phyloP scores from a whole-genome alignment of 2,888 invertebrate genomes.

The Plutella xylostella region DNA sequence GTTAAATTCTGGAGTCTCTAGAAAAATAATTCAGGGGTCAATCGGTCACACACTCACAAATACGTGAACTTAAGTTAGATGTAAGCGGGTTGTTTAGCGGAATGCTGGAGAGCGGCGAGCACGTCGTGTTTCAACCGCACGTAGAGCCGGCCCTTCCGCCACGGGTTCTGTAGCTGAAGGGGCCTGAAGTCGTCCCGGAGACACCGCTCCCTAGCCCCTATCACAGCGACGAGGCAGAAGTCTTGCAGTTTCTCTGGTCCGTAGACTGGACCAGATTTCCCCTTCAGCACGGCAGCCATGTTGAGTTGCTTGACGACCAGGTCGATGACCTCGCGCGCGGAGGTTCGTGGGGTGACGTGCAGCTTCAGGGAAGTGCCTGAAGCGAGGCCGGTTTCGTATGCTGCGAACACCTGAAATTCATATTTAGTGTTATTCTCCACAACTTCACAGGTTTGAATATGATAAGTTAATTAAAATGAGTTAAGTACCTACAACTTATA shows the following conservation, averaged over 20 bases:
- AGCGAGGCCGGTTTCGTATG: constrained; percentile 95
- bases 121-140: constrained; percentile 93
- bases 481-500: not conserved
- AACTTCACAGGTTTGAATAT: too few relatives aligned
- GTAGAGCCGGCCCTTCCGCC: constrained; percentile 94
- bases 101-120: constrained; percentile 88
- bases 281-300: constrained; percentile 88
- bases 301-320: constrained; percentile 96
- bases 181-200: constrained; percentile 95
- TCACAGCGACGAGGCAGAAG: constrained; percentile 95
- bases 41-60: not conserved
- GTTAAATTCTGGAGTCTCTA: not conserved
- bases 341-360: constrained; percentile 92
- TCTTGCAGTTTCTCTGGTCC: constrained; percentile 85
- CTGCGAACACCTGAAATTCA: constrained; percentile 91
- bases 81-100: constrained; percentile 82
- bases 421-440: too few relatives aligned
- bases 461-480: too few relatives aligned
- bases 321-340: constrained; percentile 95
- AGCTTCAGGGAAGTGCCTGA: constrained; percentile 93
- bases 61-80: constrained; percentile 42
- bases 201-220: constrained; percentile 94
- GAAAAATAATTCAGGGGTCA: not conserved
- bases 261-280: constrained; percentile 88
- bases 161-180: constrained; percentile 92